Evolutionary conservation across 2,113 vertebrate species (phyloP), one percentile per base, ranked within the genome.

Genomic region (Caloenas nicobarica): DNA sequence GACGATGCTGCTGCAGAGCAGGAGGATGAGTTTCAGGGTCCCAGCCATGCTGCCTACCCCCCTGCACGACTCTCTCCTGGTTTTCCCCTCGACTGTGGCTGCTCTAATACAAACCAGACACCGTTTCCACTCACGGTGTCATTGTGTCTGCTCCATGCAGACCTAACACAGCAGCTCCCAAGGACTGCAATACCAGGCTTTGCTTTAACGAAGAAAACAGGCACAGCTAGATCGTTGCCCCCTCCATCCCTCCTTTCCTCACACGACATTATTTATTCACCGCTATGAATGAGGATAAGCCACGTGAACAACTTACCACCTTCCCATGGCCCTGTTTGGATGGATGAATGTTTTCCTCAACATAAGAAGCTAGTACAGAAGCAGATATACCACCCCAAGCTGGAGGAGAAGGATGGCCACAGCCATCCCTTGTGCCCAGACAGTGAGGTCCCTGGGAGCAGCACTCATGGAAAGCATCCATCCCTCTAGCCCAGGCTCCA

Each of bases 1-100:
- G 57, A 80, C 1, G 1, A 70, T 34, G 36, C 69, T 1, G 1
- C 69, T n/a, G 31, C 38, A 56, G 62, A 88, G 73, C 2, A 77
- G 60, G 23, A 77, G 60, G 23, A 60, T 0, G 0, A 46, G 40
- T 21, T 50, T 2, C 0, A 1, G 56, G 28, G 18, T 54, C 44
- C 56, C 80, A 48, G 50, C 34, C 46, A 69, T 0, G 1, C 2
- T 0, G 0, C 57, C 15, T 57, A 50, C 16, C 54, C 16, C 54
- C 36, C 19, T 0, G 1, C 0, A 0, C 1, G 14, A 23, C 34
- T 28, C 84, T 56, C 58, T 76, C 57, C 34, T 36, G 19, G 4
- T 81, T 84, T 60, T n/a, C 10, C 23, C 44, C 22, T 0, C 2
- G 25, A 46, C 22, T 2, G 0, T 1, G 2, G 56, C 29, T 77